These are phyloP conservation scores for Himalopsyche phryganea DNA, from an alignment of 1,140 invertebrate species.

Conservation along the genomic window DNA sequence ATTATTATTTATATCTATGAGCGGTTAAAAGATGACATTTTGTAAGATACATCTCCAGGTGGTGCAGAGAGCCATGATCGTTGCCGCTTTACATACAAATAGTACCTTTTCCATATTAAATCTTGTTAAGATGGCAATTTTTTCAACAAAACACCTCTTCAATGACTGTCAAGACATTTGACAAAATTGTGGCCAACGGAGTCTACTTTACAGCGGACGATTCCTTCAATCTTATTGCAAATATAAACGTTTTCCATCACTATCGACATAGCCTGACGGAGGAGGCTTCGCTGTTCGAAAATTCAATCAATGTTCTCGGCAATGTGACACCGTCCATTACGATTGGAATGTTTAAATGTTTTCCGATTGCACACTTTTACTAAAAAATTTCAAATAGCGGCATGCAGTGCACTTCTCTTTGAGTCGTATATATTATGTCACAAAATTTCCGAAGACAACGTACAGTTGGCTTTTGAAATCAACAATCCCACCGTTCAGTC, in stretches of 20 bases:
- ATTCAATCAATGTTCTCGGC: background rate
- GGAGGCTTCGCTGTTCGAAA: background rate
- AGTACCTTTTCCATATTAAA: background rate
- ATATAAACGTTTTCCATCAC: background rate
- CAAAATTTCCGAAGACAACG: too few relatives aligned
- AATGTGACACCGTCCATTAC: background rate
- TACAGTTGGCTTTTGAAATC: too few relatives aligned
- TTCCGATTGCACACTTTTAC: background rate
- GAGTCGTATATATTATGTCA: background rate
- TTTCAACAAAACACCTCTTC: background rate
- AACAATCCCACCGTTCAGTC: too few relatives aligned
- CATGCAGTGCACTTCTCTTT: background rate
- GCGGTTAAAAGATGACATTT: constrained; percentile 12
- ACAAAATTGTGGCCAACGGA: constrained; percentile 22
- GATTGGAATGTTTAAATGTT: background rate
- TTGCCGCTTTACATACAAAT: constrained; percentile 5
- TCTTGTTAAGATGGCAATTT: background rate
- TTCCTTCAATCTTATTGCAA: background rate
- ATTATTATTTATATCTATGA: constrained; percentile 17
- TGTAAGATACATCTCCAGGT: background rate
- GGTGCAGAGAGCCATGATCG: background rate
- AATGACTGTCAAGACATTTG: constrained; percentile 17
- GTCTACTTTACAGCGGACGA: background rate
- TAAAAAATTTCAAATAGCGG: background rate
- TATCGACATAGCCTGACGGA: background rate